Evolutionary conservation across 1,140 invertebrate genomes (phyloP).

Genomic region (Drosophila rufa): DNA sequence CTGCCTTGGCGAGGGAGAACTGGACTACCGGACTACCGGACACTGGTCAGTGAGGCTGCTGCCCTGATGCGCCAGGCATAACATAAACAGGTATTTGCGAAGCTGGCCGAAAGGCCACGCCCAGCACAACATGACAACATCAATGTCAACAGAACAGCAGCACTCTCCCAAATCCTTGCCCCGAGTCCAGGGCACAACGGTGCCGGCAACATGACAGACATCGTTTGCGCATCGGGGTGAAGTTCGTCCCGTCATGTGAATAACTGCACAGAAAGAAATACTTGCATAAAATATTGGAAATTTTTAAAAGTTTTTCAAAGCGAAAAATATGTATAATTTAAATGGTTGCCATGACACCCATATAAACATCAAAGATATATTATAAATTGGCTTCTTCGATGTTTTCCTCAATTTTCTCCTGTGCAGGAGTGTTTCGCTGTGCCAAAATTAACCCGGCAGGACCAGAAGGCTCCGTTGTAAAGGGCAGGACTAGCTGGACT

Average conservation of each 20-base stretch:
- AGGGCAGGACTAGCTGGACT: conserved; percentile 49
- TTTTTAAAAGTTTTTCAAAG: too few relatives aligned
- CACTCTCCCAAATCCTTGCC: conserved; percentile 46
- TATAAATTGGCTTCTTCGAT: neutral
- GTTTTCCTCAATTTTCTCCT: neutral
- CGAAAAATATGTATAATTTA: too few relatives aligned
- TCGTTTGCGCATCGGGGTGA: conserved; percentile 20
- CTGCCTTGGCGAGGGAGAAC: conserved; percentile 8
- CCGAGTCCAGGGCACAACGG: conserved; percentile 27
- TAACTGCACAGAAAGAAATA: neutral
- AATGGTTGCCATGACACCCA: too few relatives aligned
- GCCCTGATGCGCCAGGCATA: conserved; percentile 52
- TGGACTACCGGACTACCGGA: conserved; percentile 7
- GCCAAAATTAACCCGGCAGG: conserved; percentile 74
- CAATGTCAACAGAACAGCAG: conserved; percentile 67
- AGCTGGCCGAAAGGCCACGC: conserved; percentile 65
- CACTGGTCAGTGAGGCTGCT: conserved; percentile 27
- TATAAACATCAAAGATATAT: neutral
- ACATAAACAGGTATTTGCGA: conserved; percentile 77
- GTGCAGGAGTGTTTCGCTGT: conserved; percentile 56
- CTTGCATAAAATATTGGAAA: too few relatives aligned
- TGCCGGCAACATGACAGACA: conserved; percentile 45
- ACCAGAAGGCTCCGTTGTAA: conserved; percentile 38
- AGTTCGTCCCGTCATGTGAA: conserved; percentile 8
- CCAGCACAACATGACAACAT: conserved; percentile 59